phyloP scores from a whole-genome alignment of 2,888 invertebrate species.

The Portevinia maculata region DNA sequence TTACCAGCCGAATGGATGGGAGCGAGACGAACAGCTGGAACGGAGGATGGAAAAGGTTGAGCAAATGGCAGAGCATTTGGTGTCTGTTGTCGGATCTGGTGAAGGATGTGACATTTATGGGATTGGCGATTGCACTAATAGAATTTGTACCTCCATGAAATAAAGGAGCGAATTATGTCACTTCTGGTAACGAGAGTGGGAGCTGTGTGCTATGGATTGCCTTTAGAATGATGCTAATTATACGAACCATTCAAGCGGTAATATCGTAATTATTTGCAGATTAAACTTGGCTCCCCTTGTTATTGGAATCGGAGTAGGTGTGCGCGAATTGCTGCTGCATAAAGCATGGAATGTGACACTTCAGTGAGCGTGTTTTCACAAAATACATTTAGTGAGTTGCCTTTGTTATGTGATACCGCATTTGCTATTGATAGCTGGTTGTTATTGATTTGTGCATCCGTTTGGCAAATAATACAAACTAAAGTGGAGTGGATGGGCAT shows the following conservation, averaged over 20 bases:
- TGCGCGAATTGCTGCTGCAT: constrained; percentile 35
- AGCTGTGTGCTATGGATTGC: constrained; percentile 13
- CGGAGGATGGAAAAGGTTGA: constrained; percentile 41
- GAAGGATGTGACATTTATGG: constrained; percentile 72
- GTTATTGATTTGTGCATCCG: background rate
- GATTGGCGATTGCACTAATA: constrained; percentile 67
- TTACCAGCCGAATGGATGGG: constrained; percentile 56
- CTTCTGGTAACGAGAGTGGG: background rate
- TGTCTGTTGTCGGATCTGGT: constrained; percentile 64
- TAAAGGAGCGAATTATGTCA: constrained; percentile 49
- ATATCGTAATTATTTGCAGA: constrained; percentile 68
- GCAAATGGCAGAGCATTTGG: constrained; percentile 54
- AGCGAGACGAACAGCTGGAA: constrained; percentile 25
- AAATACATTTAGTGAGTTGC: constrained; percentile 24
- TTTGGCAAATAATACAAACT: background rate
- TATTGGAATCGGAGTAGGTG: constrained; percentile 21
- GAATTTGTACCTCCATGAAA: constrained; percentile 49
- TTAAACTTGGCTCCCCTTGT: constrained; percentile 50
- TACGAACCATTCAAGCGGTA: constrained; percentile 54
- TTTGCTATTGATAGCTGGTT: constrained; percentile 34
- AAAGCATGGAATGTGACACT: constrained; percentile 44
- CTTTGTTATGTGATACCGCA: constrained; percentile 43
- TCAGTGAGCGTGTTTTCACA: constrained; percentile 29
- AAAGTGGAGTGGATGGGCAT: background rate
- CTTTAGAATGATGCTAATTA: constrained; percentile 62